Evolutionary conservation across 1,140 invertebrate species (phyloP), one percentile per base, ranked within the genome.

Genomic region (Reticulitermes speratus): DNA sequence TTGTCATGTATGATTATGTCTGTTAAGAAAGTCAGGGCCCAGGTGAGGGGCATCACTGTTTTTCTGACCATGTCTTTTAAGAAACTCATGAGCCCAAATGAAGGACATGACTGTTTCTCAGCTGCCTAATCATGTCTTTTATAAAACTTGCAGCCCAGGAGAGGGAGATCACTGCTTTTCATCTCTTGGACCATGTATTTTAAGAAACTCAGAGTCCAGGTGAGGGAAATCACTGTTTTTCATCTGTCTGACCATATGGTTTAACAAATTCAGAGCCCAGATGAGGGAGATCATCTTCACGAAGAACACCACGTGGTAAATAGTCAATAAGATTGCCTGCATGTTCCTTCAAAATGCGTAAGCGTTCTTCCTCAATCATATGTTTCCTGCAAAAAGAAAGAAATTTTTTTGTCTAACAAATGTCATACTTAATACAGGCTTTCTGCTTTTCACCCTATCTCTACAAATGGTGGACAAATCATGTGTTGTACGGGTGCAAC

Each of bases 331-430:
- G 86, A 88, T 91, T 89, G 45, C 89, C 87, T 14, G 90, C 91
- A 88, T 92, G 91, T 85, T 91, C 89, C 83, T 90, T 89, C 81
- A 92, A 86, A 87, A 92, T 88, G 55, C 88, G 88, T 25, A 90
- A 85, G 44, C 91, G 87, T 88, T 92, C 91, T 87, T 92, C 90
- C 88, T 91, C 90, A 82, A 92, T 90, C 45, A 90, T 87, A 84
- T 88, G 48, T 69, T 45, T 83, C 59, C 82, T 86, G 45, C 0
- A 83, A 83, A 6, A 52, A 45, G 14, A 52, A 25, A n/a, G 3
- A 82, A 45, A 86, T 38, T 38, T 38, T 38, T 38, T 2, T 38
- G 38, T 38, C 2, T 38, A 38, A 38, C 38, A 38, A 38, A 52
- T 75, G 59, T 48, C 45, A 45, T 48, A 48, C 7, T 48, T 11